Percentiles rank a stretch among this genome's conserved stretches.
These are phyloP conservation scores for Cololabis saira DNA, from an alignment of 2,113 vertebrate species.

Conservation along the genomic window DNA sequence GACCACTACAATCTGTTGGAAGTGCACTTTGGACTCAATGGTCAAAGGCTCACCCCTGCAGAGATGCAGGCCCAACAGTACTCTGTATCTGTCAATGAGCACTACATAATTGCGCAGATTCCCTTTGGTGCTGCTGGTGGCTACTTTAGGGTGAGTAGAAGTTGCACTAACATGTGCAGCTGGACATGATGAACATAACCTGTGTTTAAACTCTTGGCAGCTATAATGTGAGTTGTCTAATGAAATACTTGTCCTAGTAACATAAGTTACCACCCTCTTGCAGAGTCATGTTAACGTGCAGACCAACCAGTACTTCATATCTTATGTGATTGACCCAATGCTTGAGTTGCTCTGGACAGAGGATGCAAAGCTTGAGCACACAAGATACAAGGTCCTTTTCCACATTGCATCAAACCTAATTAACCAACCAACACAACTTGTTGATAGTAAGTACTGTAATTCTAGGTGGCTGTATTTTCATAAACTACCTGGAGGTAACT, in stretches of 20 bases:
- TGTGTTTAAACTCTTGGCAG: too few relatives aligned
- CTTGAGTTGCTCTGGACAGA: constrained; percentile 79
- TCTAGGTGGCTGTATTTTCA: not conserved
- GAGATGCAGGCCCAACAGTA: constrained; percentile 76
- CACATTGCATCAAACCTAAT: constrained; percentile 69
- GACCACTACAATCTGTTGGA: constrained; percentile 59
- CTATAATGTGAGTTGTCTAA: too few relatives aligned
- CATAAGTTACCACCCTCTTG: too few relatives aligned
- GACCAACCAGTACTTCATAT: constrained; percentile 53
- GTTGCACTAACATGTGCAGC: too few relatives aligned
- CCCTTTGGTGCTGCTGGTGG: constrained; percentile 85
- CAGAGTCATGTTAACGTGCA: constrained; percentile 63
- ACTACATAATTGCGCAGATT: constrained; percentile 70
- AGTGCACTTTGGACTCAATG: constrained; percentile 80
- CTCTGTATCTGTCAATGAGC: constrained; percentile 56
- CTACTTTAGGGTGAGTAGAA: constrained; percentile 81
- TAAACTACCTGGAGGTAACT: too few relatives aligned
- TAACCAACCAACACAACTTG: constrained; percentile 39
- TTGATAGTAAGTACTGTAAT: constrained; percentile 66
- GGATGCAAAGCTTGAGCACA: constrained; percentile 51
- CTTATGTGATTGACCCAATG: constrained; percentile 77
- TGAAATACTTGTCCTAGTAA: too few relatives aligned
- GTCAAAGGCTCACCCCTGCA: constrained; percentile 65
- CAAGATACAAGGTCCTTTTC: constrained; percentile 78
- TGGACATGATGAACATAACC: too few relatives aligned